Conservation (phyloP, 2,113 vertebrate genomes). For the Cricetomys ansorgei region DNA sequence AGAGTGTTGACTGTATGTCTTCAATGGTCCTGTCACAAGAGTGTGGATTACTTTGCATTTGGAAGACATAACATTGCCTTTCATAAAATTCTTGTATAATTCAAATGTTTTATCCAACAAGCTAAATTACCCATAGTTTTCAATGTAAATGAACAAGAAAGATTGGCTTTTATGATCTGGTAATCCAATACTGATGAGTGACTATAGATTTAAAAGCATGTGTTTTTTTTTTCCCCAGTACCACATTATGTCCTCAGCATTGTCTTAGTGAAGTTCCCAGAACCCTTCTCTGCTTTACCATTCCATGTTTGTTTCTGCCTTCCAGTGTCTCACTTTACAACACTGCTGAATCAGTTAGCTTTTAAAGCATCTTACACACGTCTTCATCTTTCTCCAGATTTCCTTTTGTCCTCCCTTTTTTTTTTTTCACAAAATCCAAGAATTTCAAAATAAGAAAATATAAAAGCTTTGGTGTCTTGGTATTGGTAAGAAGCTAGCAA, state of each 20-base stretch:
- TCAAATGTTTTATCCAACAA: not conserved
- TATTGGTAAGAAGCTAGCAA: not conserved
- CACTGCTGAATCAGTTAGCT: not conserved
- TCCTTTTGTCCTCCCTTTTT: not conserved
- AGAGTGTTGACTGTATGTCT: not conserved
- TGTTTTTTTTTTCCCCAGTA: not conserved
- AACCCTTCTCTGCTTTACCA: not conserved
- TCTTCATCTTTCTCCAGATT: not conserved
- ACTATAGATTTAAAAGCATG: not conserved
- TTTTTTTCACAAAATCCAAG: not conserved
- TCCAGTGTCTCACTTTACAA: not conserved
- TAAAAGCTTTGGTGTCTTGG: not conserved
- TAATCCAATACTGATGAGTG: not conserved
- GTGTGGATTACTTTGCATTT: not conserved
- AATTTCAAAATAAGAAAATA: not conserved
- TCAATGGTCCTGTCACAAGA: not conserved
- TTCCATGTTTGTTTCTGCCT: not conserved
- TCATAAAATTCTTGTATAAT: slow-evolving; percentile 1
- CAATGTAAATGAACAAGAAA: not conserved
- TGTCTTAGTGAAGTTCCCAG: not conserved
- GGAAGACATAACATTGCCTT: not conserved
- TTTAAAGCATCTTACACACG: not conserved
- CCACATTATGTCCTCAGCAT: not conserved
- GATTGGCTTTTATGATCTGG: not conserved
- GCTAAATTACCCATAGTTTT: not conserved